Percentiles rank a stretch among this genome's conserved stretches.
Conservation (phyloP, 2,888 invertebrate genomes). For the Pachycephus smyrnensis region DNA sequence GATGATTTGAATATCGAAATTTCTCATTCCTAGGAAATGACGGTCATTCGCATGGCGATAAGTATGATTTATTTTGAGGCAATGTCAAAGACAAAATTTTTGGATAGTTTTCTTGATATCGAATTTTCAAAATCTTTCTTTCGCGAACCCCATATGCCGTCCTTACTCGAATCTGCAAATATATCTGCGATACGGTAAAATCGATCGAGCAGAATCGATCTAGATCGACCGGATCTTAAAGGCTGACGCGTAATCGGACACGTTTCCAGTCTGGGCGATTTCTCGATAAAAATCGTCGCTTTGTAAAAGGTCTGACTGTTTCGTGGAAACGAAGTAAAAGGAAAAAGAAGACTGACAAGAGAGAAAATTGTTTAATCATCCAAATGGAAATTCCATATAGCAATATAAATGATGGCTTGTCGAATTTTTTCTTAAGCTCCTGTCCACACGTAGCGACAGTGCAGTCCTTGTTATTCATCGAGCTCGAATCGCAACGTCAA, state of each 20-base stretch:
- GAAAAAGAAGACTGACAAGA: too few relatives aligned
- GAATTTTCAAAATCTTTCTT: background rate
- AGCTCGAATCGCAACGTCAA: background rate
- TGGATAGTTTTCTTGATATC: background rate
- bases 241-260: background rate
- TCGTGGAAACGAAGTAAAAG: background rate
- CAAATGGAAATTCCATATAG: background rate
- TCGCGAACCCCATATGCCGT: background rate
- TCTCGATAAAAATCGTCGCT: background rate
- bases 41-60: background rate
- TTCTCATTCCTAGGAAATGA: background rate
- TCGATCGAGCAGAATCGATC: background rate
- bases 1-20: background rate
- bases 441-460: background rate
- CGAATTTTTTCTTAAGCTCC: background rate
- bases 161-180: background rate
- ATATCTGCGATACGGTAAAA: too few relatives aligned
- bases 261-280: background rate
- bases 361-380: background rate
- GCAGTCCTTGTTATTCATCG: too few relatives aligned
- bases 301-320: background rate
- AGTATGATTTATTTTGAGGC: background rate
- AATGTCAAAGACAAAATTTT: background rate
- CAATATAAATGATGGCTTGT: background rate
- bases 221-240: background rate